These are phyloP conservation scores for Platorchestia sp. DNA, from an alignment of 1,140 invertebrate genomes.

Conservation along the genomic window DNA sequence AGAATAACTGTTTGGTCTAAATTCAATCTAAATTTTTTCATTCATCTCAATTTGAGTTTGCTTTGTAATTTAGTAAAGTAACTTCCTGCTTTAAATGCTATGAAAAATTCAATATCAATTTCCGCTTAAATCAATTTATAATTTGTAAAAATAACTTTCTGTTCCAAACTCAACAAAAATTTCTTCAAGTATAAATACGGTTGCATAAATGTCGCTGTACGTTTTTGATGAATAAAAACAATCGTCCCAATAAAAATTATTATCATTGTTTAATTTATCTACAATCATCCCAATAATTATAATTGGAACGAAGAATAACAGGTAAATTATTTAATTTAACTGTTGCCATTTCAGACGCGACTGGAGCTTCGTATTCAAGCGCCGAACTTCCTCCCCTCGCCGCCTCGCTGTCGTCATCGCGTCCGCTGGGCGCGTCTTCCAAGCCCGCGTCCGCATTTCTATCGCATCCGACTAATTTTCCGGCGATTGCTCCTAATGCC, in stretches of 20 bases:
- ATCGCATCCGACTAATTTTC: slow-evolving; percentile 22
- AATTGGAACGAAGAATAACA: background rate
- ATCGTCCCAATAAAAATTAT: background rate
- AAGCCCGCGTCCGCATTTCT: background rate
- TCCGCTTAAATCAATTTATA: background rate
- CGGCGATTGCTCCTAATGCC: slow-evolving; percentile 31
- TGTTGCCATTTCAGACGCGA: background rate
- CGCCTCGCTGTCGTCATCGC: background rate
- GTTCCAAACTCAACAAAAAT: background rate
- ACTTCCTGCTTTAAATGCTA: no score
- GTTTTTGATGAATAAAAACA: no score
- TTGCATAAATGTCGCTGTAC: no score
- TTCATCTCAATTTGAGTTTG: no score
- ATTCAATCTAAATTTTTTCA: no score
- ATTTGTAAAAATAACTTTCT: background rate
- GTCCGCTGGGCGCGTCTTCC: background rate
- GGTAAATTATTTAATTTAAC: no score
- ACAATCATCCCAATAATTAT: no score
- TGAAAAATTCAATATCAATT: no score
- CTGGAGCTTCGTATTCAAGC: background rate
- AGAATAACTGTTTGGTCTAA: no score
- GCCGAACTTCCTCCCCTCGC: background rate
- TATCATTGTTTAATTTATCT: background rate
- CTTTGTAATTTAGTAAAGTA: no score
- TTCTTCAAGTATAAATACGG: no score